A percentile compares a stretch with the other conserved stretches of the same genome.
Evolutionary conservation across 1,140 invertebrate species (phyloP).

Genomic region (Sycophila sp.): DNA sequence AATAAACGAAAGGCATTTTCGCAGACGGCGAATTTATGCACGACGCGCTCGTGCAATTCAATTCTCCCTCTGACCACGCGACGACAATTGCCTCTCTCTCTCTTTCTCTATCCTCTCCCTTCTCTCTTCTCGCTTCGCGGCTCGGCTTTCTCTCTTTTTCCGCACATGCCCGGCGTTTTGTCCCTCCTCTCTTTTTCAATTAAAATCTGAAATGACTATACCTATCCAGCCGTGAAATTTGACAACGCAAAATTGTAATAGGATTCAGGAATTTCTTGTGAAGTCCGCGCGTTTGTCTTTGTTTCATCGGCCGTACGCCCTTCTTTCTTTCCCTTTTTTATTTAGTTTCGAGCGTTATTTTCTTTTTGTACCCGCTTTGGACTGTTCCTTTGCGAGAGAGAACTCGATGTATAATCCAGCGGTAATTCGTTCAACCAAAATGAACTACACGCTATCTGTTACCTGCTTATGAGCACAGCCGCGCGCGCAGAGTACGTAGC

Average conservation of each 20-base stretch:
- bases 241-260: not conserved
- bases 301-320: too few species aligned
- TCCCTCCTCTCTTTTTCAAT: constrained; percentile 17
- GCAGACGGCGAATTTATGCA: constrained; percentile 27
- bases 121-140: too few species aligned
- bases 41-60: constrained; percentile 18
- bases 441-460: too few species aligned
- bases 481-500: too few species aligned
- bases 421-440: too few species aligned
- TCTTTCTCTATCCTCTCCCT: not conserved
- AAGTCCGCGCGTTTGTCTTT: not conserved
- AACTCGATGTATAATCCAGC: too few species aligned
- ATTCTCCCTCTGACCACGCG: not conserved
- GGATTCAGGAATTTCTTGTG: too few species aligned
- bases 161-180: not conserved
- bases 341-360: too few species aligned
- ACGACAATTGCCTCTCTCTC: constrained; percentile 29
- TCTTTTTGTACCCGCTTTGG: too few species aligned
- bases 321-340: too few species aligned
- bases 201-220: constrained; percentile 20
- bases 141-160: not conserved
- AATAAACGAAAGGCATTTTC: constrained; percentile 30
- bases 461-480: too few species aligned
- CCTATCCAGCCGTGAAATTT: not conserved
- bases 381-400: too few species aligned